Conservation (phyloP, 2,113 vertebrate species). For the Oostethus manadensis region DNA sequence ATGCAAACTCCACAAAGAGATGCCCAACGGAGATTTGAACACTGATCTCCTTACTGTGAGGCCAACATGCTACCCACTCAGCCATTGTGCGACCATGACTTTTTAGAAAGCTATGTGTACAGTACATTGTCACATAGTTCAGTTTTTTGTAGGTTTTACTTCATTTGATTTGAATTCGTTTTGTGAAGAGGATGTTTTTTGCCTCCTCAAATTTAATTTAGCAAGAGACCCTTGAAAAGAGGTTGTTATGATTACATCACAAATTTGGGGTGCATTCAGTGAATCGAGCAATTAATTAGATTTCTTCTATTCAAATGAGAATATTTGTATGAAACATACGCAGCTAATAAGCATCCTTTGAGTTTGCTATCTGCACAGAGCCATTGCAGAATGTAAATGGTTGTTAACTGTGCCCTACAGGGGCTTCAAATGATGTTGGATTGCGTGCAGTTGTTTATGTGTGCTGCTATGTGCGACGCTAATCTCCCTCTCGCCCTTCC, state of each 20-base stretch:
- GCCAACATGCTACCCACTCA: no score
- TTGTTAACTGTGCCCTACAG: constrained; percentile 49
- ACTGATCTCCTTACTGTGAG: no score
- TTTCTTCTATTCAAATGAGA: constrained; percentile 67
- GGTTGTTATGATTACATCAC: constrained; percentile 75
- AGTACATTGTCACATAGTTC: not conserved
- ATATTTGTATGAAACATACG: constrained; percentile 61
- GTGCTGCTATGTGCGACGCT: constrained; percentile 27
- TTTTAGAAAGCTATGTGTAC: not conserved
- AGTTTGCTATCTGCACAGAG: constrained; percentile 49
- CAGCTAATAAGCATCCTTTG: constrained; percentile 61
- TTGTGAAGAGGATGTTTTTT: constrained; percentile 58
- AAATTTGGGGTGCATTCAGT: constrained; percentile 70
- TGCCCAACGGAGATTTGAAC: no score
- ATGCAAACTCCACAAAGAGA: no score
- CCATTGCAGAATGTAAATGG: constrained; percentile 48
- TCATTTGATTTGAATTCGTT: constrained; percentile 72
- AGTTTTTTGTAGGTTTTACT: constrained; percentile 21
- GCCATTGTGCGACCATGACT: no score
- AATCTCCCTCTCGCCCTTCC: constrained; percentile 28
- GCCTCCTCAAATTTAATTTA: constrained; percentile 68
- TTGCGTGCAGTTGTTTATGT: constrained; percentile 36
- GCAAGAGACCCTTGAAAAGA: constrained; percentile 72
- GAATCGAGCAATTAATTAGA: constrained; percentile 73
- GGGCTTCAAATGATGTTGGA: constrained; percentile 29